Conservation (phyloP, 2,113 vertebrate species). For the Centropus bengalensis region DNA sequence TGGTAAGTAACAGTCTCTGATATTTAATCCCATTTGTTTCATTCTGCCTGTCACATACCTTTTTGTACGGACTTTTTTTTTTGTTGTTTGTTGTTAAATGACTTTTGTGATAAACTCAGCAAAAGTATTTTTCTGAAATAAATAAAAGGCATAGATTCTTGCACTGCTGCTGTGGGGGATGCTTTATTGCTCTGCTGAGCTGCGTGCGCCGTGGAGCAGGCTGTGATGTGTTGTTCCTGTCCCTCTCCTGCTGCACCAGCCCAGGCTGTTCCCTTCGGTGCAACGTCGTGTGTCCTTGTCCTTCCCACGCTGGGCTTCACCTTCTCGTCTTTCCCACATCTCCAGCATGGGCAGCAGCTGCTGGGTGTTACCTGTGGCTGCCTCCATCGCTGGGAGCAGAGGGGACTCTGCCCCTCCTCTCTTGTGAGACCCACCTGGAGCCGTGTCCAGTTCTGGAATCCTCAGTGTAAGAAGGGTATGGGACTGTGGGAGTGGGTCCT, state of each 20-base stretch:
- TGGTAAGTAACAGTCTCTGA: neutral
- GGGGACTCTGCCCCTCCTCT: neutral
- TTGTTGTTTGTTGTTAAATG: slow-evolving; percentile 55
- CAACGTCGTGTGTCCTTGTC: neutral
- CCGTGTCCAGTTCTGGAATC: too few relatives aligned
- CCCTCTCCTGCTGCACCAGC: neutral
- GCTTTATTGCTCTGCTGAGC: neutral
- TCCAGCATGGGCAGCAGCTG: neutral
- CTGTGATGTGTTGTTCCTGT: neutral
- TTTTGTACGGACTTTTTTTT: slow-evolving; percentile 75
- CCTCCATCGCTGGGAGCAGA: neutral
- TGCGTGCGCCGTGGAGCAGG: neutral
- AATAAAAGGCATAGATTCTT: slow-evolving; percentile 81
- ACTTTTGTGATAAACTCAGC: slow-evolving; percentile 76
- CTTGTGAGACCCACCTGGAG: too few relatives aligned
- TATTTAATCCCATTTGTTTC: slow-evolving; percentile 35
- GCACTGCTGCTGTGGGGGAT: neutral
- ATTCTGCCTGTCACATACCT: slow-evolving; percentile 44
- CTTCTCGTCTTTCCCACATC: neutral
- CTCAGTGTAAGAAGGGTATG: too few relatives aligned
- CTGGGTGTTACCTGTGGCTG: neutral
- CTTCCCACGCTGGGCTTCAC: neutral
- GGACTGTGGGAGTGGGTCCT: too few relatives aligned
- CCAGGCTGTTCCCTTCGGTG: neutral
- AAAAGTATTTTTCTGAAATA: slow-evolving; percentile 82